Conservation (phyloP, 2,888 invertebrate species). For the Candidula unifasciata region DNA sequence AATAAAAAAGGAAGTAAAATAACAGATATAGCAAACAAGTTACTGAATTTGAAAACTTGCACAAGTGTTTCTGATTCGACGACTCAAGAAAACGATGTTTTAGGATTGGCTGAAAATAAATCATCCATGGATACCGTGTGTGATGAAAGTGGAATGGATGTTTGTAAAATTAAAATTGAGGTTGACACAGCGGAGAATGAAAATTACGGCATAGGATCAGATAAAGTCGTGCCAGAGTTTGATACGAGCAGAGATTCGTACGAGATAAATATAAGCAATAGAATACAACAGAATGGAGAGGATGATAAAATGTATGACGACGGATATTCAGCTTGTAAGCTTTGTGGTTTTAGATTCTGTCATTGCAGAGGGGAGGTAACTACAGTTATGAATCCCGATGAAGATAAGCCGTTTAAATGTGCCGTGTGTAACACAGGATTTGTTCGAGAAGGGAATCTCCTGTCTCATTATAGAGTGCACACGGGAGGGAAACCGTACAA, state of each 20-base stretch:
- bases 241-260: too few species aligned
- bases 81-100: background rate
- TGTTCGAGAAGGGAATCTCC: background rate
- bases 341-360: background rate
- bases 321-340: background rate
- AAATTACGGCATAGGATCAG: background rate
- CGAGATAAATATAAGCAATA: background rate
- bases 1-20: background rate
- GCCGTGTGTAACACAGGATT: slow-evolving; percentile 13
- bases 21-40: background rate
- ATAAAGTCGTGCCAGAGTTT: background rate
- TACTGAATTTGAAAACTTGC: background rate
- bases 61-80: background rate
- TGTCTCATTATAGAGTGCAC: background rate
- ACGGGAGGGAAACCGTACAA: slow-evolving; percentile 22
- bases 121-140: background rate
- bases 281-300: background rate
- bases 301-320: background rate
- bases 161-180: background rate
- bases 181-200: background rate
- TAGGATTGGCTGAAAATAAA: background rate
- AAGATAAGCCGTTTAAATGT: slow-evolving; percentile 8
- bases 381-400: background rate
- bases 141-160: background rate
- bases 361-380: background rate